A percentile compares a stretch with the other conserved stretches of the same genome.
These are phyloP conservation scores for Salticus scenicus DNA, from an alignment of 2,888 invertebrate genomes.

Conservation along the genomic window DNA sequence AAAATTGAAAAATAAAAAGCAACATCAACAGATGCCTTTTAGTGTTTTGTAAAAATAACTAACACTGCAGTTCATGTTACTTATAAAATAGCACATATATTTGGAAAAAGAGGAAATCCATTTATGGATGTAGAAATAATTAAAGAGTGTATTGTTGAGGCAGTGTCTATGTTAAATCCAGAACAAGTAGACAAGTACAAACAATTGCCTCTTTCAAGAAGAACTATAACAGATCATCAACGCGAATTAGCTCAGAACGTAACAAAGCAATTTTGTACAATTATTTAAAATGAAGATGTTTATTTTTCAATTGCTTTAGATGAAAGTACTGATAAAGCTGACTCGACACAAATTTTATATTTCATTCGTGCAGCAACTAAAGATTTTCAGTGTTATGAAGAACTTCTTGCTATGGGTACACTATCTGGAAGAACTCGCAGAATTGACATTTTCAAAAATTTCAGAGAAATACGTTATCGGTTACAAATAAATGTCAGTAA, in stretches of 20 bases:
- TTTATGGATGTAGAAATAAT: slow-evolving; percentile 27
- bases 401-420: slow-evolving; percentile 14
- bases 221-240: slow-evolving; percentile 6
- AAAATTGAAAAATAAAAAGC: slow-evolving; percentile 29
- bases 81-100: slow-evolving; percentile 23
- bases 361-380: slow-evolving; percentile 13
- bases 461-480: neutral
- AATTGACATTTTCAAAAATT: slow-evolving; percentile 19
- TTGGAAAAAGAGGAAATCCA: slow-evolving; percentile 25
- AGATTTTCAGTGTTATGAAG: slow-evolving; percentile 26
- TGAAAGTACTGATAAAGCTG: slow-evolving; percentile 13
- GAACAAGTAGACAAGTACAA: neutral
- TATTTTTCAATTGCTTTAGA: slow-evolving; percentile 30
- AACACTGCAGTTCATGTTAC: neutral
- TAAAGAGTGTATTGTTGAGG: slow-evolving; percentile 29
- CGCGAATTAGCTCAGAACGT: neutral
- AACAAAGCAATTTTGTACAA: slow-evolving; percentile 16
- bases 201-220: slow-evolving; percentile 26
- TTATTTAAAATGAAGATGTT: slow-evolving; percentile 21
- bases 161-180: slow-evolving; percentile 3
- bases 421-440: slow-evolving; percentile 4
- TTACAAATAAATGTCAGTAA: neutral
- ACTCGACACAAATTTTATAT: slow-evolving; percentile 13
- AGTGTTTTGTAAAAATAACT: neutral
- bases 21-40: neutral